phyloP scores from a whole-genome alignment of 2,888 invertebrate species.

The Philopedon plagiatum region DNA sequence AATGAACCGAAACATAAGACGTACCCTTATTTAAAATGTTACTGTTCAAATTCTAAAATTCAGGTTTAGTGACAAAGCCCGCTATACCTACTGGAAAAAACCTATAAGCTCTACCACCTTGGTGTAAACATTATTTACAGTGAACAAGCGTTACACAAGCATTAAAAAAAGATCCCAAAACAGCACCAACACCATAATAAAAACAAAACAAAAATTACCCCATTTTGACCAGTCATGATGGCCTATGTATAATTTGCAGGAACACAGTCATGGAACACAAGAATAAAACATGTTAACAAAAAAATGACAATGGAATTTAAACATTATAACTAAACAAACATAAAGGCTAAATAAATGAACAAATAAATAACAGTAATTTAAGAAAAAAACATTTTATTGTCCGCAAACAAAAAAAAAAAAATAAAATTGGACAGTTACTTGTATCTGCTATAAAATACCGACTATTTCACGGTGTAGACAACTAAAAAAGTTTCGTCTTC shows the following conservation, averaged over 20 bases:
- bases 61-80: too few species aligned
- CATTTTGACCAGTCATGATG: slow-evolving; percentile 68
- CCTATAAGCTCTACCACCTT: too few species aligned
- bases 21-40: too few species aligned
- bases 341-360: background rate
- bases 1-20: too few species aligned
- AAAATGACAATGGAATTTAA: background rate
- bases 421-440: too few species aligned
- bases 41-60: too few species aligned
- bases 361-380: background rate
- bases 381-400: too few species aligned
- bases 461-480: too few species aligned
- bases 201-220: slow-evolving; percentile 71
- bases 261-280: slow-evolving; percentile 46
- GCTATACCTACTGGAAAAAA: too few species aligned
- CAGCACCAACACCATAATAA: slow-evolving; percentile 47
- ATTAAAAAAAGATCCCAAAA: slow-evolving; percentile 65
- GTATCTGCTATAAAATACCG: too few species aligned
- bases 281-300: slow-evolving; percentile 27
- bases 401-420: too few species aligned
- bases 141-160: background rate
- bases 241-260: slow-evolving; percentile 45
- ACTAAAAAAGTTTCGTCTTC: too few species aligned
- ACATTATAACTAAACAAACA: background rate
- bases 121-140: slow-evolving; percentile 15